These are phyloP conservation scores for Cactoblastis cactorum DNA, from an alignment of 2,888 invertebrate genomes.

Conservation along the genomic window DNA sequence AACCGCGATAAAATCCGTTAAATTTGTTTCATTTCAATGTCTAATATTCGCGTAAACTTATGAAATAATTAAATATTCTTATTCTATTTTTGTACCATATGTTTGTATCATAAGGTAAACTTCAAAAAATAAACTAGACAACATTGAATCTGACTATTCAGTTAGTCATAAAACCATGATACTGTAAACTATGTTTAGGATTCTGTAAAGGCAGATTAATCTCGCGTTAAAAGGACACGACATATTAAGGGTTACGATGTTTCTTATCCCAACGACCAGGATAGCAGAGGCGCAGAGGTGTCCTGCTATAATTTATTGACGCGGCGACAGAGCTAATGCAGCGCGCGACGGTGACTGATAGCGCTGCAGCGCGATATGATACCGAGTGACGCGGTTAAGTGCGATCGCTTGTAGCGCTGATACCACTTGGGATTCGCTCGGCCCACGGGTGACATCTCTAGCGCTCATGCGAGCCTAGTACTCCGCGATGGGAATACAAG, in stretches of 20 bases:
- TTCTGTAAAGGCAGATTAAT: not conserved
- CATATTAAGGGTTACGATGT: slow-evolving; percentile 26
- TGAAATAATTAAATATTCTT: too few relatives aligned
- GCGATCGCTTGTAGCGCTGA: slow-evolving; percentile 75
- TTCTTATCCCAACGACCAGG: slow-evolving; percentile 52
- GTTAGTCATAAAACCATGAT: too few relatives aligned
- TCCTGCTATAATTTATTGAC: slow-evolving; percentile 65
- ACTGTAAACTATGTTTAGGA: too few relatives aligned
- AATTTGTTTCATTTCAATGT: too few relatives aligned
- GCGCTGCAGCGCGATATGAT: slow-evolving; percentile 68
- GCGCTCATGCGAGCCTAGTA: slow-evolving; percentile 45
- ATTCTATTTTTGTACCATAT: too few relatives aligned
- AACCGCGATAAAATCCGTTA: too few relatives aligned
- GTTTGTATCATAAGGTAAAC: too few relatives aligned
- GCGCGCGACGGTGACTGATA: slow-evolving; percentile 73
- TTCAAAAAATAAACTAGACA: too few relatives aligned
- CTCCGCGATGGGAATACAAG: slow-evolving; percentile 28
- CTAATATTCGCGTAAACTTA: too few relatives aligned
- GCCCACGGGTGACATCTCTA: slow-evolving; percentile 33
- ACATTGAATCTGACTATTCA: too few relatives aligned
- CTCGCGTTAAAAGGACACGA: slow-evolving; percentile 10
- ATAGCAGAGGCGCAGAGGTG: slow-evolving; percentile 51
- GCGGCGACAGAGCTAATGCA: slow-evolving; percentile 72
- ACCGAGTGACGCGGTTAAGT: slow-evolving; percentile 70
- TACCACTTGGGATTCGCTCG: slow-evolving; percentile 54